Percentiles rank a stretch among this genome's conserved stretches.
phyloP scores from a whole-genome alignment of 2,113 vertebrate genomes.

The Sclerurus mexicanus region DNA sequence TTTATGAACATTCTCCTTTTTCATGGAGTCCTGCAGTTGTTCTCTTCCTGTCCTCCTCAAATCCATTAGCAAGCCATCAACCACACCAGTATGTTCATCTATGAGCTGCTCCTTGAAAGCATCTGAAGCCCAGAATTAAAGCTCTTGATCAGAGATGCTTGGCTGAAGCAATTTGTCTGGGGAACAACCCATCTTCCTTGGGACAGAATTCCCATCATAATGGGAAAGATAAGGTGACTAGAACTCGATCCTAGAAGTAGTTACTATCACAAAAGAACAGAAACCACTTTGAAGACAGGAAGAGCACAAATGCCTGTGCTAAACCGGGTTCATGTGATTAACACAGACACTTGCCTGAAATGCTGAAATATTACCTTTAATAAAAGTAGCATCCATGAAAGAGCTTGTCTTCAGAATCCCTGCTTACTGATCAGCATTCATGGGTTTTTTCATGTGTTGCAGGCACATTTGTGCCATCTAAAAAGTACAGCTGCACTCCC shows the following conservation, averaged over 20 bases:
- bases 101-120: neutral
- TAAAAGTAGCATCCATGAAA: neutral
- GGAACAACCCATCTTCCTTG: neutral
- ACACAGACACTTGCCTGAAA: neutral
- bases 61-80: neutral
- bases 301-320: neutral
- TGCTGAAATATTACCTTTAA: neutral
- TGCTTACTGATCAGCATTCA: neutral
- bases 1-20: neutral
- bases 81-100: neutral
- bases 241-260: neutral
- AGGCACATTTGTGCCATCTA: neutral
- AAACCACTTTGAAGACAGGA: neutral
- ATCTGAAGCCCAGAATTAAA: neutral
- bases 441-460: neutral
- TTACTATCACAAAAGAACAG: neutral
- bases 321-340: neutral
- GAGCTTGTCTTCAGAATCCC: neutral
- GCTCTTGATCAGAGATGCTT: neutral
- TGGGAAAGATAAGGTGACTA: neutral
- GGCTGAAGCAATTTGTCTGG: neutral
- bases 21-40: neutral
- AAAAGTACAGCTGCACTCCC: neutral
- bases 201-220: neutral
- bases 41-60: neutral